Evolutionary conservation across 2,888 invertebrate genomes (phyloP), one percentile per base, ranked within the genome.

Genomic region (Pyrrhia umbra): DNA sequence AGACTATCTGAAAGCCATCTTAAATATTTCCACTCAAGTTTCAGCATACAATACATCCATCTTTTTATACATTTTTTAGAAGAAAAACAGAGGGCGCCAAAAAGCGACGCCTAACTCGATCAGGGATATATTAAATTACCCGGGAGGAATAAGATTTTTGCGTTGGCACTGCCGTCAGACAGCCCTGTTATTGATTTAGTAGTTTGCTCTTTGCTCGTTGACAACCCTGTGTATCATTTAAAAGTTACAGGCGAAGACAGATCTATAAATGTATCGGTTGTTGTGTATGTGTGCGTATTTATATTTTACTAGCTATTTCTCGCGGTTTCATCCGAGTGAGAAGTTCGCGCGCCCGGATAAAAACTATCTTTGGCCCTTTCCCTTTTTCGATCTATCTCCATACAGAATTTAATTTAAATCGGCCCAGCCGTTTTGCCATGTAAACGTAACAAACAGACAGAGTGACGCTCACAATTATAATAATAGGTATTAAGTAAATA

Each of bases 91-190:
- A 74, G 63, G 55, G 49, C 55, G 68, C 34, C 57, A 65, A 63
- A 67, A 69, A 39, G 59, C 55, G 49, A 60, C 40, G 52, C 54
- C 66, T 80, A 80, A 80, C 75, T 82, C 68, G 75, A 80, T 80
- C 66, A 72, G 23, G 52, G 64, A 54, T 77, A 77, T 80, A 80
- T 80, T 77, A 75, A 72, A 77, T 80, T 80, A 80, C 69, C 56
- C 56, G 42, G 23, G 67, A 67, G 69, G 56, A 67, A 72, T 63
- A 79, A 60, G 75, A 74, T 81, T 81, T 79, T 71, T 74, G 54
- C 71, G 61, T 75, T 47, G 16, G 50, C n/a, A 34, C 34, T 34
- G 34, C n/a, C 34, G 34, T n/a, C 34, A 69, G 77, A 73, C 77
- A 58, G 58, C 4, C 34, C 34, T 39, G 43, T 76, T 81, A 79